These are phyloP conservation scores for Andrena praecox DNA, from an alignment of 2,888 invertebrate genomes.

Conservation along the genomic window DNA sequence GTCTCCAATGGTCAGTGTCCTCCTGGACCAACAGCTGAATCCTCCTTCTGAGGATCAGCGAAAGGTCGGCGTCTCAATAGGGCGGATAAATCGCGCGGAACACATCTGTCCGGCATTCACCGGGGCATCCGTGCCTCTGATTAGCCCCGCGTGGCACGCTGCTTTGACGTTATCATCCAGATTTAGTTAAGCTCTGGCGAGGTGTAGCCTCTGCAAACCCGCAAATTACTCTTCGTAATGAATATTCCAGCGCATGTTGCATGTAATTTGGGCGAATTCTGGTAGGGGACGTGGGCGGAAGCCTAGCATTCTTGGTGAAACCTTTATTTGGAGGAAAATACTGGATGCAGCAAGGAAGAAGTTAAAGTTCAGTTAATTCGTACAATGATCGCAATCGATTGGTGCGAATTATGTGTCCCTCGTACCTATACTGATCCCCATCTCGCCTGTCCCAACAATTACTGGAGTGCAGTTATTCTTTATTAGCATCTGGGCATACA, in stretches of 20 bases:
- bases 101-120: slow-evolving; percentile 45
- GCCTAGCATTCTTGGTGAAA: too few species aligned
- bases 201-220: background rate
- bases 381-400: too few species aligned
- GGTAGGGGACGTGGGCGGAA: background rate
- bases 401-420: too few species aligned
- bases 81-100: slow-evolving; percentile 62
- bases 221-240: background rate
- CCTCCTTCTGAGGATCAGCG: slow-evolving; percentile 62
- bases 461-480: background rate
- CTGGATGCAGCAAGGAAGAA: too few species aligned
- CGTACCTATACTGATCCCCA: too few species aligned
- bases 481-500: too few species aligned
- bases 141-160: slow-evolving; percentile 41
- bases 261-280: background rate
- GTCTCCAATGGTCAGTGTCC: slow-evolving; percentile 52
- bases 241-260: background rate
- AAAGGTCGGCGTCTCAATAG: slow-evolving; percentile 63
- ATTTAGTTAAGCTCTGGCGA: background rate
- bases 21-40: slow-evolving; percentile 50
- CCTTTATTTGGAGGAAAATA: too few species aligned
- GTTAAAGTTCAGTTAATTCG: too few species aligned
- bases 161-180: slow-evolving; percentile 45
- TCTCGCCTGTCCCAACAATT: too few species aligned
- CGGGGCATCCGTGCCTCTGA: slow-evolving; percentile 33